Evolutionary conservation across 2,888 invertebrate species (phyloP), one percentile per base, ranked within the genome.

Genomic region (Ormyrus thymus): DNA sequence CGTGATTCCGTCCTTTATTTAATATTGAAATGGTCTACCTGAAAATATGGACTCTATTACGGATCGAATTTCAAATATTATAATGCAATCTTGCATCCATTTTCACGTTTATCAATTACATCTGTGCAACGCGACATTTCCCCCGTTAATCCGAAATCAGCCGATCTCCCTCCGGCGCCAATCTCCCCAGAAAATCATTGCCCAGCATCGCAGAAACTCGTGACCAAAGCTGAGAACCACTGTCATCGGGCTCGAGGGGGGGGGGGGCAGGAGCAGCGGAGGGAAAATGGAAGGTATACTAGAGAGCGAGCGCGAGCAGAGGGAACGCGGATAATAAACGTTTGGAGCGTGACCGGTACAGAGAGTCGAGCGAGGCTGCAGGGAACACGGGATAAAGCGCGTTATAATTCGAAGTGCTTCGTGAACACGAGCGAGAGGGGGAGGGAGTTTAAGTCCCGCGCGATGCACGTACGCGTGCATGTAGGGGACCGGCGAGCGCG

Each of bases 351-450:
- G 81, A 83, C 81, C 76, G 70, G 56, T 69, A 71, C 65, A 78
- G 72, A 72, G 29, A 29, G 29, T 29, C 29, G 29, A 29, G 29
- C 29, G 29, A 29, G 78, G 71, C 68, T 61, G 68, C 11, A 56
- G 29, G 61, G 73, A 81, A 79, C 72, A 69, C 55, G 71, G 76
- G 79, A 79, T 76, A 82, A 82, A 82, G 81, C 79, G 80, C 79
- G 82, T 83, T 83, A 82, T 82, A 81, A 83, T 83, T 83, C 81
- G 81, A 81, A 82, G 79, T 76, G 79, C 59, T 59, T 70, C 59
- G 70, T 5, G 69, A 46, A 69, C 82, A 81, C 77, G 78, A 76
- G 77, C 75, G 61, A 13, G n/a, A 53, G 55, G 50, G 50, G 15
- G 46, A 64, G 15, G 2, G 9, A 59, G 15, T 46, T 72, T 62